These are phyloP conservation scores for Pseudoips prasinana DNA, from an alignment of 2,888 invertebrate genomes.

Conservation along the genomic window DNA sequence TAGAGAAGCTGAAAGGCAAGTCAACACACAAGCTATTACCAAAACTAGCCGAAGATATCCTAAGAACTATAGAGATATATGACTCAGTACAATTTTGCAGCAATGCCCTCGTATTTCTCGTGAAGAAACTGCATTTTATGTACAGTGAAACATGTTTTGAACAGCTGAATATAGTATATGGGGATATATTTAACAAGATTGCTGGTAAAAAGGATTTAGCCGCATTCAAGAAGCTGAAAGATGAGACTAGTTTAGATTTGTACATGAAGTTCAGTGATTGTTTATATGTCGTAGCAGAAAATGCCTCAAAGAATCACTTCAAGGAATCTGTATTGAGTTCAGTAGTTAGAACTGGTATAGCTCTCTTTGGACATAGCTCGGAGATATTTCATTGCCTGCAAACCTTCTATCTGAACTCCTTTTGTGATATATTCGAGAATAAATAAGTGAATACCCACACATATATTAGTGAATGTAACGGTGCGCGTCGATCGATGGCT, in stretches of 20 bases:
- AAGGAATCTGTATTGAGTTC: constrained; percentile 39
- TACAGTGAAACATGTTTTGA: constrained; percentile 42
- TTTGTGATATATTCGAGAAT: constrained; percentile 50
- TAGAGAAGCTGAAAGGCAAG: constrained; percentile 54
- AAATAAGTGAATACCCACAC: too few relatives aligned
- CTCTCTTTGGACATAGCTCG: constrained; percentile 44
- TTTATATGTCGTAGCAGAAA: constrained; percentile 56
- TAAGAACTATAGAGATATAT: constrained; percentile 53
- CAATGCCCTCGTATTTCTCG: constrained; percentile 46
- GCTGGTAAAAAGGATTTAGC: constrained; percentile 41
- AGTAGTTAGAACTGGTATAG: constrained; percentile 36
- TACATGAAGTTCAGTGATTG: constrained; percentile 61
- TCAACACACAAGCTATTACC: constrained; percentile 53
- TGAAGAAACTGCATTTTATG: constrained; percentile 58
- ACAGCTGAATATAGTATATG: constrained; percentile 43
- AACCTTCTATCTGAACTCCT: constrained; percentile 53
- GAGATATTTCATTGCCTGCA: constrained; percentile 59
- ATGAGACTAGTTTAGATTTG: constrained; percentile 43
- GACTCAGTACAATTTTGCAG: constrained; percentile 52
- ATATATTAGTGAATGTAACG: too few relatives aligned
- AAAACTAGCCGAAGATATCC: constrained; percentile 52
- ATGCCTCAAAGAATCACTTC: constrained; percentile 45
- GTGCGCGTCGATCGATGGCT: too few relatives aligned
- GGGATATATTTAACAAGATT: constrained; percentile 49
- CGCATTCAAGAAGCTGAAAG: constrained; percentile 41